Percentiles rank a stretch among this genome's conserved stretches.
phyloP scores from a whole-genome alignment of 2,113 vertebrate species.

The mouse (Mus musculus) region DNA sequence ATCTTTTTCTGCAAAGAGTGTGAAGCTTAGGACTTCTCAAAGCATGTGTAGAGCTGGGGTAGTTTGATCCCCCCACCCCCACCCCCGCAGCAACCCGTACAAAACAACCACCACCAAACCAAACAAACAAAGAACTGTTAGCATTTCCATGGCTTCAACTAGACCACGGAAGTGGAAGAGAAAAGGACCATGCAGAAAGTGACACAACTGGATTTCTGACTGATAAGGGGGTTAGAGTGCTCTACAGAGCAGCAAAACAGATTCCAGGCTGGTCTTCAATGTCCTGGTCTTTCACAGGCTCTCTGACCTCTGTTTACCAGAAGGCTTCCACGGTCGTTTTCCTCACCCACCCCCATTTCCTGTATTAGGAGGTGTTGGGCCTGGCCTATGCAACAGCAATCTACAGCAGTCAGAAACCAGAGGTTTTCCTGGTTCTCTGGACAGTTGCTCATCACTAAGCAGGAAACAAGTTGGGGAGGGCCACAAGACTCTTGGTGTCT shows the following conservation, averaged over 20 bases:
- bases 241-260: background rate
- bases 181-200: background rate
- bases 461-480: background rate
- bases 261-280: background rate
- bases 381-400: conserved; percentile 3
- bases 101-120: background rate
- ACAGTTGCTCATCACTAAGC: background rate
- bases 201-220: conserved; percentile 19
- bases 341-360: background rate
- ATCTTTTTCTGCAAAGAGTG: background rate
- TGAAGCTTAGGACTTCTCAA: background rate
- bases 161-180: conserved; percentile 4
- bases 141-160: conserved; percentile 27
- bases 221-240: background rate
- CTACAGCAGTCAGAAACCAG: conserved; percentile 22
- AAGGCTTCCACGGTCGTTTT: conserved; percentile 15
- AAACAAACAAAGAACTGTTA: background rate
- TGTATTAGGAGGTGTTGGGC: conserved; percentile 30
- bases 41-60: background rate
- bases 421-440: conserved; percentile 32
- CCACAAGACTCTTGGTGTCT: background rate
- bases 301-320: conserved; percentile 49
- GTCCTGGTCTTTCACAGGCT: conserved; percentile 36
- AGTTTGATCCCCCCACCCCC: background rate
- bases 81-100: background rate